Evolutionary conservation across 2,888 invertebrate species (phyloP).

Genomic region (Idaea aversata): DNA sequence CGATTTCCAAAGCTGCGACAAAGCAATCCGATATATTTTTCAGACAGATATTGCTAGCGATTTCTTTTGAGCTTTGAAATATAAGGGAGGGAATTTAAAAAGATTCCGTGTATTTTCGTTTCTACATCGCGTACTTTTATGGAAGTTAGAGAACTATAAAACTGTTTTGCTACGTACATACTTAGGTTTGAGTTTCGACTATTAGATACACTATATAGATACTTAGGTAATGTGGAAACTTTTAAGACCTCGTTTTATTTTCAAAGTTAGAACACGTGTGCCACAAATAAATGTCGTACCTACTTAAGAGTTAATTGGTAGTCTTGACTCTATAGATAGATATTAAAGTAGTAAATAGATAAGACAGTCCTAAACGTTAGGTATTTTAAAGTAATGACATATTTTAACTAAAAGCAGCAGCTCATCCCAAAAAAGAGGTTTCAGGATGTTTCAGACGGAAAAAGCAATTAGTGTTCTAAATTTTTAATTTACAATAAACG

Average conservation of each 20-base stretch:
- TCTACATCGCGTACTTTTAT: constrained; percentile 35
- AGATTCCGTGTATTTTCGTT: constrained; percentile 65
- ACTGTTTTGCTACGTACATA: constrained; percentile 28
- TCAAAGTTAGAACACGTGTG: constrained; percentile 2
- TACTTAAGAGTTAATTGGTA: background rate
- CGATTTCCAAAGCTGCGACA: constrained; percentile 81
- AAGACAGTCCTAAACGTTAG: background rate
- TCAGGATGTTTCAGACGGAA: constrained; percentile 5
- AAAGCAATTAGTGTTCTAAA: constrained; percentile 8
- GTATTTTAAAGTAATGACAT: background rate
- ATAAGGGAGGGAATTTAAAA: constrained; percentile 74
- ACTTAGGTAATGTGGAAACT: constrained; percentile 33
- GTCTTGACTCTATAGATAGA: background rate
- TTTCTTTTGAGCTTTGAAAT: constrained; percentile 81
- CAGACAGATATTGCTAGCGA: constrained; percentile 81
- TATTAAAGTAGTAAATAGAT: background rate
- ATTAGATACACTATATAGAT: constrained; percentile 18
- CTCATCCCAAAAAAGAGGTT: background rate
- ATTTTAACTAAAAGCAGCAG: constrained; percentile 5
- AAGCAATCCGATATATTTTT: constrained; percentile 81
- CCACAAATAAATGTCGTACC: background rate
- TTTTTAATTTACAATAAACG: constrained; percentile 4
- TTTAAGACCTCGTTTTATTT: constrained; percentile 27
- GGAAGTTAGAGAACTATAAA: constrained; percentile 32
- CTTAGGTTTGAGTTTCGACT: constrained; percentile 27